Base-by-base conservation (phyloP, 2,888 invertebrate genomes). In the Ashinkailepas kermadecensis region DNA sequence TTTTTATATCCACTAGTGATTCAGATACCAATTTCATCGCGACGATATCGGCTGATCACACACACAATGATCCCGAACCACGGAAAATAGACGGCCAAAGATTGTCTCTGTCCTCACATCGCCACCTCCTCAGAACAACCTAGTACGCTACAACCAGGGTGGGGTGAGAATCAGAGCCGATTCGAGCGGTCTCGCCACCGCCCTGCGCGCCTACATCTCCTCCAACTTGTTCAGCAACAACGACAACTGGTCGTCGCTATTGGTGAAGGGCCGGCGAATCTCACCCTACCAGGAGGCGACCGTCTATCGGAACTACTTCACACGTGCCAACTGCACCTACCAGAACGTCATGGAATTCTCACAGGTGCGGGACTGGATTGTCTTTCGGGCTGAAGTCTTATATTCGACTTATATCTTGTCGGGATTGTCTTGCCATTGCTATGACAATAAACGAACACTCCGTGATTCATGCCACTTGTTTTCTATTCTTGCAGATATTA, bases 231-330 rank as follows among this genome's bases (percentile, higher is more conserved):
- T 99, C 74, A 74, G 74, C 74, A 54, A 74, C 74, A 74, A 39
- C 74, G 7, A 4, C 13, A 10, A 54, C 39, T 13, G 12, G 18
- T 21, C 25, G 70, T 39, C 70, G 39, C 70, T 70, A 39, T 39
- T 70, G 70, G 70, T 39, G 13, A 90, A 91, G 84, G 96, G 98
- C 23, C 91, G 95, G 56, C 93, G 94, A 21, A 83, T 84, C 11
- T 94, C 95, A 39, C 95, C 96, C 0, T 97, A 95, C 86, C 96
- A 97, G 89, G 94, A 95, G 88, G 93, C 98, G 0, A 93, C 93
- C 0, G 91, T 99, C 82, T 94, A 94, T 86, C 91, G 95, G 82
- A 99, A 99, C 88, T 96, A 97, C 87, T 94, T 99, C 87, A 94
- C 95, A 0, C 92, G 95, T 83, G 98, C 98, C 87, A 89, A 91